These are phyloP conservation scores for Amphimallon solstitiale DNA, from an alignment of 2,888 invertebrate genomes.

Conservation along the genomic window DNA sequence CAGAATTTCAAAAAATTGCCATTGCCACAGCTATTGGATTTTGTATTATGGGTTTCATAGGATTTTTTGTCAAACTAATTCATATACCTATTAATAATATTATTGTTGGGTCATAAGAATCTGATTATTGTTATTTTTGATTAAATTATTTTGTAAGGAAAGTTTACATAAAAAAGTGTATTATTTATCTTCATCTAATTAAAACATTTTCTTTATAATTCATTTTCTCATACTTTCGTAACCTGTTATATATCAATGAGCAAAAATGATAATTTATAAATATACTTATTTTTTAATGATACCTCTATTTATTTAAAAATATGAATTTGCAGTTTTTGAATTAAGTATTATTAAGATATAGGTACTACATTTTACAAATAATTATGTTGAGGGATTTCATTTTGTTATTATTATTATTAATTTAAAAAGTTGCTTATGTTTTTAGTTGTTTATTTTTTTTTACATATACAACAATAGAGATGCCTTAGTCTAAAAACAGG, in stretches of 20 bases:
- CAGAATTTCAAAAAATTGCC: conserved; percentile 99
- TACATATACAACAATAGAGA: too few relatives aligned
- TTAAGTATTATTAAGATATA: too few relatives aligned
- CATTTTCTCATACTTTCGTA: conserved; percentile 32
- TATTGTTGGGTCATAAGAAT: conserved; percentile 81
- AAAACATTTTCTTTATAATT: conserved; percentile 42
- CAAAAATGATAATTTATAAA: too few relatives aligned
- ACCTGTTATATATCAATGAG: too few relatives aligned
- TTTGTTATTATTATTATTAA: too few relatives aligned
- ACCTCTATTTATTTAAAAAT: too few relatives aligned
- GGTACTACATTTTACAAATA: too few relatives aligned
- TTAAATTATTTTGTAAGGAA: conserved; percentile 32
- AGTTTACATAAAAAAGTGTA: conserved; percentile 30
- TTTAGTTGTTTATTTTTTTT: too few relatives aligned
- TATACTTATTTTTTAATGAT: too few relatives aligned
- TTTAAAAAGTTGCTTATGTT: too few relatives aligned
- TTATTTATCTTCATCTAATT: conserved; percentile 41
- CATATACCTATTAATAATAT: conserved; percentile 99
- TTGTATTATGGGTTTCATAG: conserved; percentile 99
- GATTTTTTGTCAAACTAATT: conserved; percentile 99
- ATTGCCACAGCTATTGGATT: conserved; percentile 99
- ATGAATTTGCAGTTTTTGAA: not conserved
- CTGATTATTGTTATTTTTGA: conserved; percentile 9
- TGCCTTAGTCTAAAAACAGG: too few relatives aligned
- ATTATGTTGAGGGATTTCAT: too few relatives aligned